Base-by-base conservation (phyloP, 2,888 invertebrate genomes). In the Temnothorax unifasciatus region DNA sequence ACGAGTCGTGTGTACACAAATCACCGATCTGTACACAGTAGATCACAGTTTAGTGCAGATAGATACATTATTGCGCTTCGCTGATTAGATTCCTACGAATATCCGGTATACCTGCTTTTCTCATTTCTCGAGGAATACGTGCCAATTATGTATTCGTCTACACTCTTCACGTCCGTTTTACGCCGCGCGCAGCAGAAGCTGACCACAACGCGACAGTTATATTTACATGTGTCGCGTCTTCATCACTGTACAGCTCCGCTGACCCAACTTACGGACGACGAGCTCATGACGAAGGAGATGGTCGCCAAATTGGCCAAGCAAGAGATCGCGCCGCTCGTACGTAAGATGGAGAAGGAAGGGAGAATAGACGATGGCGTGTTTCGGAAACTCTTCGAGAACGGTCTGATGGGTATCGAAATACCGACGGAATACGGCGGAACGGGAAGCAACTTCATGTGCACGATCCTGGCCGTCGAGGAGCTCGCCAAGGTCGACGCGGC, bases 321-420 rank as follows among this genome's bases (percentile, higher is more conserved):
- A 93, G 97, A 98, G 94, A 97, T 99, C 88, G 96, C 96, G 25
- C 99, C 99, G 0, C 95, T 98, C 57, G 98, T 99, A 2, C 96
- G 96, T 91, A 97, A 99, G 95, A 99, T 99, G 99, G 99, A 99
- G 94, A 96, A 97, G 59, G 97, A 98, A 89, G 97, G 97, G 89
- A 96, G 96, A 93, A 97, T 99, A 91, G 98, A 98, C 92, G 96
- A 97, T 9, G 96, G 97, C 1, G 96, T 99, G 59, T 95, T 98
- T 68, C 96, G 98, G 92, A 96, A 97, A 89, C 96, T 98, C 2
- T 99, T 99, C 95, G 97, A 98, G 89, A 99, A 99, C 95, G 99
- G 99, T 89, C 94, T 98, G 25, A 98, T 99, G 98, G 98, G 98
- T 0, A 96, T 99, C 79, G 99, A 99, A 96, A 97, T 98, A 52